These are phyloP conservation scores for Pycnonotus jocosus DNA, from an alignment of 2,113 vertebrate genomes.

Conservation along the genomic window DNA sequence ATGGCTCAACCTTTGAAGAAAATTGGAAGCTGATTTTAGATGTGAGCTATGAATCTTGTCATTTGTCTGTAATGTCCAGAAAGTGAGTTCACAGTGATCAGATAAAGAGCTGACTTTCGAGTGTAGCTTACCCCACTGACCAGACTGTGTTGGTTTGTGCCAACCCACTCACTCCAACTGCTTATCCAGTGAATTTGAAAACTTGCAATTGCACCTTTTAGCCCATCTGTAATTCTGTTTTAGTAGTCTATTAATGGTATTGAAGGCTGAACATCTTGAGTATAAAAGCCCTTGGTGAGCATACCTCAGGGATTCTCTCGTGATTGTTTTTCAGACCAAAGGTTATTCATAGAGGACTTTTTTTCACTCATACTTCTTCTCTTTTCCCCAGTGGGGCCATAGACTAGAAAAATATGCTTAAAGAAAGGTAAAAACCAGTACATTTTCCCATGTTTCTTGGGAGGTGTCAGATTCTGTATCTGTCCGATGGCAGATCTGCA, in stretches of 20 bases:
- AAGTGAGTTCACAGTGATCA: not conserved
- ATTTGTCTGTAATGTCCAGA: not conserved
- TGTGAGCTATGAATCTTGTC: not conserved
- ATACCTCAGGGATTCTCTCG: not conserved
- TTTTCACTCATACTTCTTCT: not conserved
- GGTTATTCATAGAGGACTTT: not conserved
- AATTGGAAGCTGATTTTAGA: not conserved
- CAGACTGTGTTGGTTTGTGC: not conserved
- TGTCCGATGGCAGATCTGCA: not conserved
- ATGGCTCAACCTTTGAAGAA: not conserved
- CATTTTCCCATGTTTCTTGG: not conserved
- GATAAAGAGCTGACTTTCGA: not conserved
- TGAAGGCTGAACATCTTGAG: not conserved
- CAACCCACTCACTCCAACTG: not conserved
- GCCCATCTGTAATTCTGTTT: not conserved
- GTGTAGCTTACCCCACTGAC: not conserved
- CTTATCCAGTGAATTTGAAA: not conserved
- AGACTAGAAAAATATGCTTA: not conserved
- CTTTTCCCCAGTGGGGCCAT: not conserved
- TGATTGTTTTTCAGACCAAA: not conserved
- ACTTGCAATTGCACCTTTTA: not conserved
- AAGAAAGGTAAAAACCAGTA: not conserved
- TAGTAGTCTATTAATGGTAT: not conserved
- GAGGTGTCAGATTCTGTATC: not conserved
- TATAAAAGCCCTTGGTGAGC: not conserved